Percentiles rank a stretch among this genome's conserved stretches.
Conservation (phyloP, 2,888 invertebrate genomes). For the Tipula vernalis region DNA sequence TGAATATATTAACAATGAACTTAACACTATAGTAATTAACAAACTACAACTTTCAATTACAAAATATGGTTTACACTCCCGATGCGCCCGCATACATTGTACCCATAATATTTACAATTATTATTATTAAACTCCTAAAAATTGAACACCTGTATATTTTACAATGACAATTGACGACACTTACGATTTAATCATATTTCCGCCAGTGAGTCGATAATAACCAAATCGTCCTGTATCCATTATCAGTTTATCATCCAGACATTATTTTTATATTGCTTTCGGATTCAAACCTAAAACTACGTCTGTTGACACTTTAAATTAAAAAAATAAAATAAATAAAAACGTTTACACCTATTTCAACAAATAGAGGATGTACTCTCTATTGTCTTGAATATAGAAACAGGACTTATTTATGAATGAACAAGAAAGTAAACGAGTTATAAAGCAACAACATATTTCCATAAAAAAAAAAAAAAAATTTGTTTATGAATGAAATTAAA, state of each 20-base stretch:
- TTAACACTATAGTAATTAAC: too few species aligned
- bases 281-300: neutral
- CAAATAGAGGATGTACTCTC: neutral
- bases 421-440: neutral
- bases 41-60: too few species aligned
- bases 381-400: neutral
- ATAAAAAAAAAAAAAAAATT: neutral
- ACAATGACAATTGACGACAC: neutral
- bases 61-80: too few species aligned
- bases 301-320: neutral
- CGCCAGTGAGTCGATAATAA: neutral
- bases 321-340: neutral
- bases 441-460: neutral
- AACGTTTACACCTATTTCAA: neutral
- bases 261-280: neutral
- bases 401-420: neutral
- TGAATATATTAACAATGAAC: too few species aligned
- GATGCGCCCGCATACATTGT: too few species aligned
- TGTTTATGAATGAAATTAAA: neutral
- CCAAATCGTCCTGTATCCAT: neutral
- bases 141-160: too few species aligned
- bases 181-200: neutral
- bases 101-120: too few species aligned
- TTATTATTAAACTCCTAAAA: too few species aligned
- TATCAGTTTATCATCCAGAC: neutral